Evolutionary conservation across 1,140 invertebrate genomes (phyloP).

Genomic region (Gonioctena quinquepunctata): DNA sequence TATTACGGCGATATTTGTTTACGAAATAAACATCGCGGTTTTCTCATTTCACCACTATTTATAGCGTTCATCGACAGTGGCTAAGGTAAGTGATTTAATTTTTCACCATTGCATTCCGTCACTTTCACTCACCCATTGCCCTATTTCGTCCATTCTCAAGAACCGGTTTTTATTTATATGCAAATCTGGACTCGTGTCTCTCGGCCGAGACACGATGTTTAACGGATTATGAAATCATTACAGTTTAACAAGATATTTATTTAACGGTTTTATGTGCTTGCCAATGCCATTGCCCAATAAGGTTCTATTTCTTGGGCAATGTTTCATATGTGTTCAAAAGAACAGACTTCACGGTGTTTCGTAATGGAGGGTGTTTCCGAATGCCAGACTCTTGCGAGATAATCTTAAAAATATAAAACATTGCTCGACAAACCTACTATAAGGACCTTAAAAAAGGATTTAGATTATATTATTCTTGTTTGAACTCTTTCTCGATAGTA

Average conservation of each 20-base stretch:
- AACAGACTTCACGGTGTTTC: no score
- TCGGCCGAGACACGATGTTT: background rate
- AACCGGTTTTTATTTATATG: background rate
- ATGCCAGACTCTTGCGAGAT: no score
- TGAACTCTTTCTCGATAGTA: no score
- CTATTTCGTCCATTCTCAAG: background rate
- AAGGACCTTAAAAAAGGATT: no score
- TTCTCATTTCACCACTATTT: background rate
- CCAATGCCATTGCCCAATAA: background rate
- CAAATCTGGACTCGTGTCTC: background rate
- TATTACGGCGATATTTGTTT: constrained; percentile 2
- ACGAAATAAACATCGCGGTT: background rate
- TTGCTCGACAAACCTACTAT: no score
- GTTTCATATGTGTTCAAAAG: no score
- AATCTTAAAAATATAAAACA: no score
- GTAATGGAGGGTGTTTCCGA: no score
- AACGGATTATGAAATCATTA: constrained; percentile 2
- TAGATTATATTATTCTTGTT: no score
- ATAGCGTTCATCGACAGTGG: background rate
- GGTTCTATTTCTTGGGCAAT: no score
- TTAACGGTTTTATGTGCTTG: background rate
- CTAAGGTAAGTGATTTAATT: background rate
- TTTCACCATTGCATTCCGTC: background rate
- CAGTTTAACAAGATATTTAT: background rate
- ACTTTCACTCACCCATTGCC: constrained; percentile 14